Evolutionary conservation across 2,888 invertebrate genomes (phyloP), one percentile per base, ranked within the genome.

Genomic region (Drosophila fungiperda): DNA sequence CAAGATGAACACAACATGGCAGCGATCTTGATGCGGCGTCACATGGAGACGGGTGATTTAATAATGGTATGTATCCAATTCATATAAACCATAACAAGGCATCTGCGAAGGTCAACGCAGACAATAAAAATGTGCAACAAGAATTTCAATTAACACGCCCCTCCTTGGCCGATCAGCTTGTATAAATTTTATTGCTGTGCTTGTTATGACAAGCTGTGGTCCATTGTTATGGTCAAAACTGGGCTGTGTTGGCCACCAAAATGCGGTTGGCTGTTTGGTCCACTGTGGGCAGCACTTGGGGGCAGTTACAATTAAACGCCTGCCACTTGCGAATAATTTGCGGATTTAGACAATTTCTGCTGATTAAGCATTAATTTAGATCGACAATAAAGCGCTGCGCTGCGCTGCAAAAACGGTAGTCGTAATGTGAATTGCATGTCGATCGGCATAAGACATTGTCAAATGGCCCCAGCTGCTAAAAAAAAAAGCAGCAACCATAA

Each of bases 1-100:
- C 98, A 98, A 93, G 98, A 98, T 93, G 95, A 96, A 89, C 94
- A 95, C 74, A 97, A 96, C 89, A 96, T 97, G 93, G 98, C 98
- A 12, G 98, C 98, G 6, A 95, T 98, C 88, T 94, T 98, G 72
- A 95, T 98, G 92, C 95, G 97, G 90, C 96, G 96, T 84, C 97
- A 98, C 92, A 94, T 96, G 70, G 94, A 94, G 80, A 96, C 96
- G 92, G 97, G 97, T 77, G 96, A 96, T 92, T 94, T 98, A 83
- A 94, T 97, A 91, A 96, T 98, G 96, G 98, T 98, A 94, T 96
- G 97, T 90, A 17, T 2, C n/a, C 9, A 9, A 63, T 9, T n/a
- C 38, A 29, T 7, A 33, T 8, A 5, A 5, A 35, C 33, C 26
- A 29, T 29, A 48, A 23, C 45, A 20, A 11, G n/a, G n/a, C 42